Base-by-base conservation (phyloP, 2,797 vertebrate genomes). In the Scomberomorus guttatus region DNA sequence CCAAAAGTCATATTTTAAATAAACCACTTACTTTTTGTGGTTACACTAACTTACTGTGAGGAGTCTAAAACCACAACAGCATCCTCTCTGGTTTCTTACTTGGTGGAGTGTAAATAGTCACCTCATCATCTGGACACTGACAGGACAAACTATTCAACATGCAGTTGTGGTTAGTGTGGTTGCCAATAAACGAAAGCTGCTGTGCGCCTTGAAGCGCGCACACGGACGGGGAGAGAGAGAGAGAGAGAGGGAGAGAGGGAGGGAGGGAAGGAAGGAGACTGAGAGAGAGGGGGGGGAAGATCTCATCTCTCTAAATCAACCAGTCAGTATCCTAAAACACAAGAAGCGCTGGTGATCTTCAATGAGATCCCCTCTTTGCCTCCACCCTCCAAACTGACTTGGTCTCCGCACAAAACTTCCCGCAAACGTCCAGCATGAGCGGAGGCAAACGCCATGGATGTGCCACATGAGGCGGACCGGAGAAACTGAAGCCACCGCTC, bases 391-490 rank as follows among this genome's bases (percentile, higher is more conserved):
- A 77, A 85, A 37, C 61, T 71, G 67, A 82, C 77, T 71, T n/a
- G 2, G 3, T 80, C 11, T 55, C 74, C 76, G 81, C 87, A 34
- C 82, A 85, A 89, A 88, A 93, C 92, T 94, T 94, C 86, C 83
- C 81, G 70, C 79, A 25, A 13, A 25, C 80, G 77, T 82, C 62
- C 89, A 78, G 48, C 83, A 61, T 72, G 84, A 86, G 80, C 83
- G 87, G 71, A 84, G 83, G 32, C 75, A 24, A 55, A 29, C 84
- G 80, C 81, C 85, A 91, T 93, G 95, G 95, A 95, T 92, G 91
- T 74, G 90, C 91, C 88, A 85, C 91, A 85, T 83, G 90, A 92
- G 76, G 87, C 89, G 89, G 89, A 92, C 80, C 77, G 62, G 78
- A 90, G 77, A 72, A 89, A 85, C 94, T 94, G 90, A 93, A 75